phyloP scores from a whole-genome alignment of 30 jellyfish, hydroid and myxozoan genomes.

The Cassiopea xamachana region DNA sequence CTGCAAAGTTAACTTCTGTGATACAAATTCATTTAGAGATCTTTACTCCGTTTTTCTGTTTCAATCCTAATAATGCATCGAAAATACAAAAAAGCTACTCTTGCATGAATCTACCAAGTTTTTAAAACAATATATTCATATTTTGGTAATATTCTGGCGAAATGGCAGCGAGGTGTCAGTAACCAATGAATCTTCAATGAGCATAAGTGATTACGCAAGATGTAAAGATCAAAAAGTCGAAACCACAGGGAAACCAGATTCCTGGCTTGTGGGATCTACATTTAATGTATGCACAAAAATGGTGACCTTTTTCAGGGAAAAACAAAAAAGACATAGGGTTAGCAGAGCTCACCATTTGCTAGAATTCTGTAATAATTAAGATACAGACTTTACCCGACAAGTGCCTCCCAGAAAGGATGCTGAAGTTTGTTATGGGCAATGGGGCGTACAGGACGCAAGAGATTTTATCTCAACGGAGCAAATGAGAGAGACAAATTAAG shows the following conservation, averaged over 20 bases:
- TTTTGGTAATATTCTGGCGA: background rate
- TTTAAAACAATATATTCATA: background rate
- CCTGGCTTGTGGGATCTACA: background rate
- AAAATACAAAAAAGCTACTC: background rate
- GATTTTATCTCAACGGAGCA: background rate
- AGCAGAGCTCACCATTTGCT: background rate
- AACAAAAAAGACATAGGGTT: background rate
- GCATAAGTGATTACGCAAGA: constrained; percentile 35
- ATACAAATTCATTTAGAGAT: background rate
- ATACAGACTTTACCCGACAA: too few species aligned
- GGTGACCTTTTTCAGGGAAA: too few species aligned
- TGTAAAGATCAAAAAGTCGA: constrained; percentile 75
- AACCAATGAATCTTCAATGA: constrained; percentile 43
- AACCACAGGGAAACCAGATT: constrained; percentile 47
- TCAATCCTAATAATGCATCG: background rate
- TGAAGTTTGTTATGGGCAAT: background rate
- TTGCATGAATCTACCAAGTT: background rate
- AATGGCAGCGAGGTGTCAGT: constrained; percentile 21
- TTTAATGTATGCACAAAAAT: too few species aligned
- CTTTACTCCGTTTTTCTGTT: background rate
- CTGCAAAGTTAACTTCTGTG: constrained; percentile 17
- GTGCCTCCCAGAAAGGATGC: background rate
- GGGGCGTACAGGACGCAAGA: background rate
- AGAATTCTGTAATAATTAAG: too few species aligned
- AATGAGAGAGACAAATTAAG: too few species aligned